A percentile compares a stretch with the other conserved stretches of the same genome.
These are phyloP conservation scores for Drosophila rhopaloa DNA, from an alignment of 1,140 invertebrate species.

Conservation along the genomic window DNA sequence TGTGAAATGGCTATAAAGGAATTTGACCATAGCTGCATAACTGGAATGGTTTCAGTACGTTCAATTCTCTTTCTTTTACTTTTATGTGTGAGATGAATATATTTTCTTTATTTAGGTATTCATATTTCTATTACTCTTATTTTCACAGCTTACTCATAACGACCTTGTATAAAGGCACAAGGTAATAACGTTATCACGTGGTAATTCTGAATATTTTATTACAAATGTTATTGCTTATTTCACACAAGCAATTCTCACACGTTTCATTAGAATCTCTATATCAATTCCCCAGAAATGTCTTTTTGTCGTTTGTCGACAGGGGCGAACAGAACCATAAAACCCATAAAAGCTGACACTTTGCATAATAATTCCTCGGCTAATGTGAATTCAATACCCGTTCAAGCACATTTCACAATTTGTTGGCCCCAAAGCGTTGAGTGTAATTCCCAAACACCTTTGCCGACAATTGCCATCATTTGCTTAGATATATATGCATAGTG, in stretches of 20 bases:
- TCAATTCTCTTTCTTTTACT: no score
- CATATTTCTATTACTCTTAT: neutral
- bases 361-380: slow-evolving; percentile 36
- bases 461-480: slow-evolving; percentile 70
- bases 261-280: slow-evolving; percentile 23
- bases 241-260: slow-evolving; percentile 29
- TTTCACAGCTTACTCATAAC: neutral
- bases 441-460: slow-evolving; percentile 27
- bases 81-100: no score
- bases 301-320: neutral
- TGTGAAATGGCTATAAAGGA: no score
- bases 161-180: neutral
- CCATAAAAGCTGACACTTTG: slow-evolving; percentile 28
- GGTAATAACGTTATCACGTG: slow-evolving; percentile 19
- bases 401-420: slow-evolving; percentile 35
- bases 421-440: slow-evolving; percentile 18
- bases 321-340: slow-evolving; percentile 8
- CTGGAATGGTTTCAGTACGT: no score
- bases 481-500: slow-evolving; percentile 13
- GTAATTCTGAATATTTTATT: slow-evolving; percentile 27
- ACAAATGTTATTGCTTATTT: slow-evolving; percentile 14
- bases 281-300: slow-evolving; percentile 27
- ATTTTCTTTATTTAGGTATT: neutral
- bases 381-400: slow-evolving; percentile 32
- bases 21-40: no score